Conservation (phyloP, 2,888 invertebrate species). For the Hypercompe scribonia region DNA sequence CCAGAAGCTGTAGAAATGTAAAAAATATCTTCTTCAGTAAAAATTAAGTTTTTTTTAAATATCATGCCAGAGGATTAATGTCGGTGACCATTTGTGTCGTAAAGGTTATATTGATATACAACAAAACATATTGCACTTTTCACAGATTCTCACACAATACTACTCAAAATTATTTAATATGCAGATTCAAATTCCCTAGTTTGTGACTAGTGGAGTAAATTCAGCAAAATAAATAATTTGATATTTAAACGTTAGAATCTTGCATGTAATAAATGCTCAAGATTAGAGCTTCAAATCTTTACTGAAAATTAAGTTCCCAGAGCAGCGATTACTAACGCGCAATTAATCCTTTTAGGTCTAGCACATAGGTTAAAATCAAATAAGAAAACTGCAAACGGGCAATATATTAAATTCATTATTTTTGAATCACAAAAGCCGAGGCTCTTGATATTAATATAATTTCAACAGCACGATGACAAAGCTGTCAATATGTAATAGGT, state of each 20-base stretch:
- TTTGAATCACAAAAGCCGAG: neutral
- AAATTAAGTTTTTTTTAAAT: too few relatives aligned
- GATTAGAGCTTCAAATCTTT: constrained; percentile 23
- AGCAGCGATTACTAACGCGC: constrained; percentile 23
- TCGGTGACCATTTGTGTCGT: too few relatives aligned
- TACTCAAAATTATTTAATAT: too few relatives aligned
- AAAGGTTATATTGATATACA: too few relatives aligned
- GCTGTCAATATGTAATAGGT: neutral
- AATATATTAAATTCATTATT: neutral
- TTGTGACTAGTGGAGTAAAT: neutral
- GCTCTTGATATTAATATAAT: neutral
- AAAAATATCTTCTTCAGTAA: too few relatives aligned
- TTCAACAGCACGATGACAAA: neutral
- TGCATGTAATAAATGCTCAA: constrained; percentile 13
- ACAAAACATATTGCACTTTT: too few relatives aligned
- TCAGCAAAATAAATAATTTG: neutral
- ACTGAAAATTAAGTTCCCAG: constrained; percentile 26
- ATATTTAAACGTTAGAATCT: constrained; percentile 7
- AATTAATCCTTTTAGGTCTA: constrained; percentile 34
- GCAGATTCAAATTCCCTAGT: neutral
- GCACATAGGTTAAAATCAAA: constrained; percentile 35
- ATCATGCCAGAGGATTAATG: too few relatives aligned
- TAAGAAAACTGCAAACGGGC: constrained; percentile 10
- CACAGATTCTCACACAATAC: too few relatives aligned
- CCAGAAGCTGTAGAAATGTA: too few relatives aligned